phyloP scores from a whole-genome alignment of 2,797 vertebrate species.

The Danio albolineatus region DNA sequence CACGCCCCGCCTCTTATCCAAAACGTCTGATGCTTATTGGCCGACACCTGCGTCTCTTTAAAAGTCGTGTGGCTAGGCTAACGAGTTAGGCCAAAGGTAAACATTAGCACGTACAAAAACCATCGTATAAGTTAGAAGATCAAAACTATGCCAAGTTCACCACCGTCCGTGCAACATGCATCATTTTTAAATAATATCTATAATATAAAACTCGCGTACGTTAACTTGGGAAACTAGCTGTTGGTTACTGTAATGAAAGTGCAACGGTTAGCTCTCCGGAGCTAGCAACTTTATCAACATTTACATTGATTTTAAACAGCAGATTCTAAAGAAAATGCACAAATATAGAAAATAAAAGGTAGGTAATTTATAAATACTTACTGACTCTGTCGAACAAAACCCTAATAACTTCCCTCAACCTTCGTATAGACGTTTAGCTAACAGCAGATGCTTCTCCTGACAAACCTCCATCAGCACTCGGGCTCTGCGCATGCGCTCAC shows the following conservation, averaged over 20 bases:
- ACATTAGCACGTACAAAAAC: not conserved
- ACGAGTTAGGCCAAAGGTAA: slow-evolving; percentile 46
- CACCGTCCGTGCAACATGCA: not conserved
- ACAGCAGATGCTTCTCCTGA: slow-evolving; percentile 15
- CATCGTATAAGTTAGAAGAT: not conserved
- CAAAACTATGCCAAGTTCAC: not conserved
- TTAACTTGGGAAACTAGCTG: not conserved
- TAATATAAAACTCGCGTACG: not conserved
- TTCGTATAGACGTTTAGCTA: slow-evolving; percentile 9
- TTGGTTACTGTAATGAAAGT: slow-evolving; percentile 30
- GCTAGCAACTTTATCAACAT: slow-evolving; percentile 14
- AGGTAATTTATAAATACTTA: not conserved
- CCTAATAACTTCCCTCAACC: not conserved
- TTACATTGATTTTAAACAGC: not conserved
- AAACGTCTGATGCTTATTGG: slow-evolving; percentile 61
- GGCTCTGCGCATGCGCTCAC: slow-evolving; percentile 44
- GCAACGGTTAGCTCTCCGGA: slow-evolving; percentile 25
- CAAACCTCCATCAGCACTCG: slow-evolving; percentile 39
- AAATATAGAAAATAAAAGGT: not conserved
- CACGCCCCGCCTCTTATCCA: slow-evolving; percentile 18
- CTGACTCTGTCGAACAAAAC: slow-evolving; percentile 11
- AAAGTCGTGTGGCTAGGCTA: slow-evolving; percentile 59
- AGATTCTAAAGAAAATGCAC: not conserved
- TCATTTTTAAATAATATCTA: not conserved
- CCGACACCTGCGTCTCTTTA: slow-evolving; percentile 70